Conservation (phyloP, 2,797 vertebrate genomes). For the Schizothorax lantsangensis region DNA sequence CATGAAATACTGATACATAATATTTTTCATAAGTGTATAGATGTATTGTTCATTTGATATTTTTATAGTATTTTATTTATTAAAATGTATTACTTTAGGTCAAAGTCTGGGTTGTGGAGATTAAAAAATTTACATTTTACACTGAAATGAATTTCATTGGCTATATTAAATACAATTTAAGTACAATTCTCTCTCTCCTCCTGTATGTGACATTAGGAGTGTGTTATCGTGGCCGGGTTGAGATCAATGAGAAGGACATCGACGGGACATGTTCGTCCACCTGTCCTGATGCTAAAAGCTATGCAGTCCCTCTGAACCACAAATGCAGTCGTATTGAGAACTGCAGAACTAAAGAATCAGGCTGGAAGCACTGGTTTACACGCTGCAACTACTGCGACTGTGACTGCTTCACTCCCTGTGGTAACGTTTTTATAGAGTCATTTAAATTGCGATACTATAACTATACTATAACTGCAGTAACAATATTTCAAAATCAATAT, state of each 20-base stretch:
- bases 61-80: neutral
- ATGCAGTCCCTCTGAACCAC: constrained; percentile 71
- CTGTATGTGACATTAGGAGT: constrained; percentile 72
- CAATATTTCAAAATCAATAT: neutral
- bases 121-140: neutral
- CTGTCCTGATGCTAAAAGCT: constrained; percentile 73
- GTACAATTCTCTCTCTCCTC: neutral
- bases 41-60: neutral
- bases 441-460: too few relatives aligned
- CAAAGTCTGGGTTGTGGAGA: neutral
- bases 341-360: constrained; percentile 78
- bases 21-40: neutral
- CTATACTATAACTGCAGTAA: neutral
- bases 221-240: constrained; percentile 77
- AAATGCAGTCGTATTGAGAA: constrained; percentile 79
- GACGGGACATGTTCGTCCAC: constrained; percentile 78
- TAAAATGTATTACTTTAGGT: neutral
- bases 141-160: neutral
- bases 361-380: constrained; percentile 84
- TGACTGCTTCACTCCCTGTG: constrained; percentile 81
- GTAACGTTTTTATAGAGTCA: constrained; percentile 65
- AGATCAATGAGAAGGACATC: constrained; percentile 80
- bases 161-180: neutral
- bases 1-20: neutral
- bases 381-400: constrained; percentile 82